Evolutionary conservation across 2,113 vertebrate genomes (phyloP).

Genomic region (Stomatorhinus ivindoensis): DNA sequence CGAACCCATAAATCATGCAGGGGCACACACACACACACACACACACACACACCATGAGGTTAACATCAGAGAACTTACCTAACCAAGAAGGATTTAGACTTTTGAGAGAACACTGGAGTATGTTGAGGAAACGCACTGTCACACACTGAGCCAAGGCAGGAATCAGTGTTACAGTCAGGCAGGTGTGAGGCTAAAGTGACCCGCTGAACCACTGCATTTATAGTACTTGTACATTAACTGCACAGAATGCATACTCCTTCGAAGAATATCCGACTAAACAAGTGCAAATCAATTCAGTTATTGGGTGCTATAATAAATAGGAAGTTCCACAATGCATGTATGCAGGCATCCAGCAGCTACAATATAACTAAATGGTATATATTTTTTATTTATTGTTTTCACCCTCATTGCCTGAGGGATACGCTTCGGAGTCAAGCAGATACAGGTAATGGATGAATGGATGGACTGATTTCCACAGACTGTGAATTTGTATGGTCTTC

Average conservation of each 20-base stretch:
- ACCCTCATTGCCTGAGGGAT: not conserved
- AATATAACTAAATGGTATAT: not conserved
- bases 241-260: not conserved
- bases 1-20: not conserved
- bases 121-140: not conserved
- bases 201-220: not conserved
- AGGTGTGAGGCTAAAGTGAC: not conserved
- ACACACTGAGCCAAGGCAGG: not conserved
- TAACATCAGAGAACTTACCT: not conserved
- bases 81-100: not conserved
- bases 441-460: not conserved
- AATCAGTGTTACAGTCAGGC: not conserved
- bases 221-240: not conserved
- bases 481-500: not conserved
- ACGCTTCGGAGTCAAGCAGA: not conserved
- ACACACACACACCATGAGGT: not conserved
- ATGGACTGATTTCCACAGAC: not conserved
- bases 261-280: not conserved
- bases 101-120: not conserved
- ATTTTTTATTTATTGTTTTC: not conserved
- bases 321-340: not conserved
- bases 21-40: no score
- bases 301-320: not conserved
- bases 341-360: not conserved
- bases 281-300: not conserved